phyloP scores from a whole-genome alignment of 2,888 invertebrate genomes.

The Hirtodrosophila histrioides region DNA sequence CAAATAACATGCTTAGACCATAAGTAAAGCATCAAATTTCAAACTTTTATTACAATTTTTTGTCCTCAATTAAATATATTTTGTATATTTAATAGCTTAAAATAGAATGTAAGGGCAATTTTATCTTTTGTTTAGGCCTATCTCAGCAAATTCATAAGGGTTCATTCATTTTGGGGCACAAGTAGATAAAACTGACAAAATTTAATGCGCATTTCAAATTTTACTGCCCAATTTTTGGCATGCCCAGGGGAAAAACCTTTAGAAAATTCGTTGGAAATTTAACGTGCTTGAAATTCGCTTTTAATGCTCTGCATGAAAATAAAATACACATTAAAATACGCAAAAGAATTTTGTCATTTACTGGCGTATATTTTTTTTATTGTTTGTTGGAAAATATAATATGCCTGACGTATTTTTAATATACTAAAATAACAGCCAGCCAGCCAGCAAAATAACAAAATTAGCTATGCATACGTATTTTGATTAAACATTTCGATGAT shows the following conservation, averaged over 20 bases:
- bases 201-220: slow-evolving; percentile 13
- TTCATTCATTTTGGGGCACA: too few relatives aligned
- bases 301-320: background rate
- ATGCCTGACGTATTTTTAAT: too few relatives aligned
- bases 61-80: slow-evolving; percentile 8
- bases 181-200: slow-evolving; percentile 5
- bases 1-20: slow-evolving; percentile 6
- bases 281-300: slow-evolving; percentile 13
- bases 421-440: too few relatives aligned
- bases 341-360: slow-evolving; percentile 1
- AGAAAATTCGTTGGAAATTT: background rate
- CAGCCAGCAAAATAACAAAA: too few relatives aligned
- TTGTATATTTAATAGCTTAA: slow-evolving; percentile 1
- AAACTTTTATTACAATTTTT: slow-evolving; percentile 3
- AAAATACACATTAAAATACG: slow-evolving; percentile 3
- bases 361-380: too few relatives aligned
- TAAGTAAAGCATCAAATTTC: background rate
- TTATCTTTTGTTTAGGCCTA: too few relatives aligned
- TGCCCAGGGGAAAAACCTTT: background rate
- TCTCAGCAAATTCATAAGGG: too few relatives aligned
- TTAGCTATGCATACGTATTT: too few relatives aligned
- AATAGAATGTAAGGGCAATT: too few relatives aligned
- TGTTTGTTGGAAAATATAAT: background rate
- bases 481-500: background rate
- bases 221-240: slow-evolving; percentile 3